Evolutionary conservation across 1,140 invertebrate species (phyloP).

Genomic region (Archivesica marissinica): DNA sequence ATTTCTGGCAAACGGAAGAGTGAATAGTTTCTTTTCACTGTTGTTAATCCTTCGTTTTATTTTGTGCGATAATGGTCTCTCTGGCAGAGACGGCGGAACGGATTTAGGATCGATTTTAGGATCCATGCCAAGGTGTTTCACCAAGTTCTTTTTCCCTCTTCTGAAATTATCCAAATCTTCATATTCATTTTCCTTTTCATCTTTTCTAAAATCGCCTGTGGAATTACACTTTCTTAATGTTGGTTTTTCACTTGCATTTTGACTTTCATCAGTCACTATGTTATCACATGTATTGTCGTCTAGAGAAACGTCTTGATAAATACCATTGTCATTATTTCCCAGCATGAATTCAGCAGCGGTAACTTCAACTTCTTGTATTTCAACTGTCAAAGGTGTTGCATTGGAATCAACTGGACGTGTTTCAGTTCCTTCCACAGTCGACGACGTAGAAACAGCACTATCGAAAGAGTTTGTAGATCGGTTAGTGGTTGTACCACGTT

Average conservation of each 20-base stretch:
- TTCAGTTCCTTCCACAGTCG: constrained; percentile 29
- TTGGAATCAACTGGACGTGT: background rate
- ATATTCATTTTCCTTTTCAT: constrained; percentile 64
- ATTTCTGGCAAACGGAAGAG: constrained; percentile 39
- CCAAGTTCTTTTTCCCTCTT: constrained; percentile 57
- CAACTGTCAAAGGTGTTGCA: constrained; percentile 7
- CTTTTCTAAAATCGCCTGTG: constrained; percentile 35
- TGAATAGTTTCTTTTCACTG: constrained; percentile 48
- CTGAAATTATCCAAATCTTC: constrained; percentile 66
- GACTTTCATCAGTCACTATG: constrained; percentile 2
- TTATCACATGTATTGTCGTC: background rate
- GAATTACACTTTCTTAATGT: constrained; percentile 57
- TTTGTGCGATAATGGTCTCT: constrained; percentile 44
- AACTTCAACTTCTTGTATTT: constrained; percentile 39
- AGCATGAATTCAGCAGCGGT: background rate
- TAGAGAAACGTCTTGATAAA: constrained; percentile 27
- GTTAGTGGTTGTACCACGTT: constrained; percentile 30
- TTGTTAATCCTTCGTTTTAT: constrained; percentile 27
- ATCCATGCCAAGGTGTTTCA: constrained; percentile 61
- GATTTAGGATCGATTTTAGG: constrained; percentile 38
- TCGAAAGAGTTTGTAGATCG: constrained; percentile 69
- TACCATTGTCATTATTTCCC: background rate
- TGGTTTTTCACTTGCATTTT: background rate
- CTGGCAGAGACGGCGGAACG: constrained; percentile 57
- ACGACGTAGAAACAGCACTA: constrained; percentile 69